These are phyloP conservation scores for Sinella curviseta DNA, from an alignment of 1,140 invertebrate genomes.

Conservation along the genomic window DNA sequence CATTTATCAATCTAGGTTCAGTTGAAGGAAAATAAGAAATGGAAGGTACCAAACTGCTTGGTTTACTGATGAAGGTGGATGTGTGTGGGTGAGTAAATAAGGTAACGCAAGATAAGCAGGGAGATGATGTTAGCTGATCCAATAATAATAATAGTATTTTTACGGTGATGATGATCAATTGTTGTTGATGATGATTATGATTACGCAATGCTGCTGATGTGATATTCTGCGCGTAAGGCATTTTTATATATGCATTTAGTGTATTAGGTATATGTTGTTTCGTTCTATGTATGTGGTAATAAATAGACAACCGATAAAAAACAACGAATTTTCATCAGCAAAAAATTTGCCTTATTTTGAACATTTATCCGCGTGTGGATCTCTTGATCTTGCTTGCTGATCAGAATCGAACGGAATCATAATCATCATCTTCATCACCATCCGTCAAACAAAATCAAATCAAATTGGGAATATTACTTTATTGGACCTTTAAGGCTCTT, in stretches of 20 bases:
- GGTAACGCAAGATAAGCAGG: not conserved
- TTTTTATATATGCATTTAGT: too few species aligned
- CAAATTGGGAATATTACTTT: too few species aligned
- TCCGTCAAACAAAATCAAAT: not conserved
- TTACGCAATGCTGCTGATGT: not conserved
- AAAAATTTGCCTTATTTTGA: not conserved
- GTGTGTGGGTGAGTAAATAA: too few species aligned
- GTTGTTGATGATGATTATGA: not conserved
- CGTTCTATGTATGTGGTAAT: not conserved
- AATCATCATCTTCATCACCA: not conserved
- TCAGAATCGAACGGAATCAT: too few species aligned
- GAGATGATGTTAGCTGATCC: not conserved
- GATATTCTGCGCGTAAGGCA: too few species aligned
- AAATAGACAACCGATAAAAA: not conserved
- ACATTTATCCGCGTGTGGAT: not conserved
- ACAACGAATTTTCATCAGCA: not conserved
- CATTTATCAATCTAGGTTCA: constrained; percentile 1
- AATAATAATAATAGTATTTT: too few species aligned
- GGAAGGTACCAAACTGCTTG: too few species aligned
- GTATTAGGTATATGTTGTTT: too few species aligned
- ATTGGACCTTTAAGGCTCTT: not conserved
- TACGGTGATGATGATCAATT: too few species aligned
- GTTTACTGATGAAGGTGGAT: too few species aligned
- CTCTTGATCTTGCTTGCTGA: not conserved
- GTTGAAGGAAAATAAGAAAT: not conserved